Evolutionary conservation across 1,140 invertebrate species (phyloP), one percentile per base, ranked within the genome.

Genomic region (Medauroidea extradentata): DNA sequence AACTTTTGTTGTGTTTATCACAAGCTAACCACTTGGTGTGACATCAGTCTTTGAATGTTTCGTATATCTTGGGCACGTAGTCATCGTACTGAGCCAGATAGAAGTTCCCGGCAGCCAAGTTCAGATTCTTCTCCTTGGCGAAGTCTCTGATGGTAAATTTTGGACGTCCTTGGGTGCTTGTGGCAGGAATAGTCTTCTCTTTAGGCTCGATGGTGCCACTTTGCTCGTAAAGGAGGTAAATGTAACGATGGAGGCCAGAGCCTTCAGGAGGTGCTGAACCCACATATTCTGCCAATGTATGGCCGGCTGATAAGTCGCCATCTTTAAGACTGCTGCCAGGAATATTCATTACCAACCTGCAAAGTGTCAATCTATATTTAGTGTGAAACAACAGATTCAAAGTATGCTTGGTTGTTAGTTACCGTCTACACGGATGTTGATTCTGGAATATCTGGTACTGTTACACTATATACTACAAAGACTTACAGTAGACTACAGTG

Each of bases 141-240:
- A 84, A 84, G 4, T 77, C 71, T n/a, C 70, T 62, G 46, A 79
- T 75, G 38, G 77, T 78, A 59, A 79, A 83, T 14, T 73, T 72
- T 27, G 71, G 74, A n/a, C 82, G 71, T 49, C 78, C 72, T 25
- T 81, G 73, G 18, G 71, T 77, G 54, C 69, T 67, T 25, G 57
- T 52, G 16, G 38, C 27, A 29, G 16, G 2, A 52, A 21, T 29
- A 5, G 16, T 9, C 4, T 24, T 23, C 21, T 52, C 27, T 27
- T 24, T 52, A 8, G 21, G 50, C 19, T 27, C 27, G 21, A 52
- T 19, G 25, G 16, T 72, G 13, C 76, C 77, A 4, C 67, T 76
- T 71, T 89, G 87, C 68, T 84, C 81, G 67, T 82, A 89, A 13
- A 86, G 70, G 8, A 88, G 68, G 57, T 83, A 86, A 2, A 88